phyloP scores from a whole-genome alignment of 2,113 vertebrate genomes.

The Sapajus apella region DNA sequence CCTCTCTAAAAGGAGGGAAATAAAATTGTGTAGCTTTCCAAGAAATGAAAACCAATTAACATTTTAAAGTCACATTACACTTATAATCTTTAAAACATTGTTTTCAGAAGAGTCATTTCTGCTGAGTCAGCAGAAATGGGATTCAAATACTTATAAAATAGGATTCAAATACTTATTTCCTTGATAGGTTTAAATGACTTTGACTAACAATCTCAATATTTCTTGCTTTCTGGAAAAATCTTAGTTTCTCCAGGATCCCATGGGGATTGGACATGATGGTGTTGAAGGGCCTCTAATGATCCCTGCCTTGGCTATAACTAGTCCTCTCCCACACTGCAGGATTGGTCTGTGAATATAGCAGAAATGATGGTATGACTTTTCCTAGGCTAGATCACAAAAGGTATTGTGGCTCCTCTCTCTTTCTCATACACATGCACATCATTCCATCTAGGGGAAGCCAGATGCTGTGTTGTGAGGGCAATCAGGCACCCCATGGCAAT shows the following conservation, averaged over 20 bases:
- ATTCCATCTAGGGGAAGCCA: not conserved
- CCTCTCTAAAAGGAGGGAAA: not conserved
- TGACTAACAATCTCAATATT: not conserved
- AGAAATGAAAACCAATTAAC: constrained; percentile 34
- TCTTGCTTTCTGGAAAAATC: not conserved
- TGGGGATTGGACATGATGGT: not conserved
- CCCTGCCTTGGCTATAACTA: not conserved
- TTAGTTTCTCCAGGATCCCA: not conserved
- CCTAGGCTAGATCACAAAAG: not conserved
- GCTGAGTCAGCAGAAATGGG: not conserved
- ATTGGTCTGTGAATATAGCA: not conserved
- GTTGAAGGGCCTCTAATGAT: not conserved
- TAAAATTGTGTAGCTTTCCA: not conserved
- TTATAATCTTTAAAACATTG: not conserved
- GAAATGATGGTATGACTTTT: not conserved
- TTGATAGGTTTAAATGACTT: not conserved
- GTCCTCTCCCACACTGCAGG: not conserved
- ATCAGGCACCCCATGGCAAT: not conserved
- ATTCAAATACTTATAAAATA: constrained; percentile 8
- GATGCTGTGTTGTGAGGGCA: not conserved
- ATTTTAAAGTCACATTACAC: not conserved
- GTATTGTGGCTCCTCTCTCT: not conserved
- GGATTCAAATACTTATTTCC: not conserved
- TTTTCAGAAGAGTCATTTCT: not conserved
- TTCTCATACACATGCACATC: not conserved